Evolutionary conservation across 2,797 vertebrate genomes (phyloP), one percentile per base, ranked within the genome.

Genomic region (Lutjanus campechanus): DNA sequence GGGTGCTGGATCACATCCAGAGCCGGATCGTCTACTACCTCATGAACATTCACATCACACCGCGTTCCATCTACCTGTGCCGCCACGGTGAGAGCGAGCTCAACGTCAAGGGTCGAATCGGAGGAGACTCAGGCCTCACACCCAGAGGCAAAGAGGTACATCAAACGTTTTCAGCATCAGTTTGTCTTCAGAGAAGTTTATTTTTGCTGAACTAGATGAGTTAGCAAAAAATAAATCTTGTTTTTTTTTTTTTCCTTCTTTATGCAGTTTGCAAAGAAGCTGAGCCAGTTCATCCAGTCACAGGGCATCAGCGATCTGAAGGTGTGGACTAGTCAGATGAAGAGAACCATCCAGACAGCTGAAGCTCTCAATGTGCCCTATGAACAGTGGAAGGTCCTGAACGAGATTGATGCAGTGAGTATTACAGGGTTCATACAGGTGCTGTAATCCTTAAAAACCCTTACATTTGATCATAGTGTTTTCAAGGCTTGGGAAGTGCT

Each of bases 311-410:
- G 95, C 11, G 97, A 99, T 79, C 94, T 99, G 89, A 99, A 99
- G 91, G 98, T 99, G 67, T 99, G 98, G 98, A 99, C 98, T 5
- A 99, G 98, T 91, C 98, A 99, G 93, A 99, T 99, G 98, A 99
- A 98, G 94, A 96, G 98, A 82, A 99, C 98, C 8, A 99, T 99
- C 92, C 98, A 99, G 95, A 99, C 98, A 0, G 98, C 98, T 0
- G 98, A 99, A 88, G 97, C 96, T 0, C 92, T 99, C 82, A 93
- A 82, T 1, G 97, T 97, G 60, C 97, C 98, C 43, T 99, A 99
- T 0, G 98, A 99, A 67, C 98, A 99, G 95, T 99, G 98, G 98
- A 99, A 99, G 88, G 97, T 97, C 88, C 96, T 99, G 72, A 99
- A 99, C 0, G 98, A 99, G 92, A 99, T 99, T 0, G 98, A 99